Conservation (phyloP, 2,888 invertebrate genomes). For the Dryadula phaetusa region DNA sequence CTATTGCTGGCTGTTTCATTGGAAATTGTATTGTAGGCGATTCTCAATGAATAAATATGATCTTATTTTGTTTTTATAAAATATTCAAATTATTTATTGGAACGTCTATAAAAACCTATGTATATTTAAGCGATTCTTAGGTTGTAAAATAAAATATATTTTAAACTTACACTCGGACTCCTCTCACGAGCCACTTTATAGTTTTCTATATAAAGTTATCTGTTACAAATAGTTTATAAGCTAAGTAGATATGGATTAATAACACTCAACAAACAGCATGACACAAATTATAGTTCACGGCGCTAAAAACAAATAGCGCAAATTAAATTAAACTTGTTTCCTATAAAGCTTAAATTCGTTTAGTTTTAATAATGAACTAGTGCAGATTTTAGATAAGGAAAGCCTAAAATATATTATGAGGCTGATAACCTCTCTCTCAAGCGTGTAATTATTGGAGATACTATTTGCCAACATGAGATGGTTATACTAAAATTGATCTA, state of each 20-base stretch:
- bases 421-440: constrained; percentile 80
- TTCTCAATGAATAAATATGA: neutral
- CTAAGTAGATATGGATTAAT: constrained; percentile 6
- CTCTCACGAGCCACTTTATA: too few relatives aligned
- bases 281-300: neutral
- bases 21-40: constrained; percentile 26
- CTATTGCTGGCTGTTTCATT: constrained; percentile 47
- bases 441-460: constrained; percentile 80
- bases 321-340: constrained; percentile 29
- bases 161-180: neutral
- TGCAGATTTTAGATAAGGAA: constrained; percentile 63
- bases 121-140: too few relatives aligned
- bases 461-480: constrained; percentile 67
- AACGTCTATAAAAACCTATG: too few relatives aligned
- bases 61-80: neutral
- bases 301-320: constrained; percentile 24
- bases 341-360: constrained; percentile 34
- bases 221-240: neutral
- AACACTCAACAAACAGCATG: neutral
- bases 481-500: constrained; percentile 40
- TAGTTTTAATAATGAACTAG: constrained; percentile 49
- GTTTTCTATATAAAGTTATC: neutral
- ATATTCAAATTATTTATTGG: neutral
- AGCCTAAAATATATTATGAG: constrained; percentile 72
- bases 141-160: neutral